A percentile compares a stretch with the other conserved stretches of the same genome.
Evolutionary conservation across 1,140 invertebrate species (phyloP).

Genomic region (Neodiprion pinetum): DNA sequence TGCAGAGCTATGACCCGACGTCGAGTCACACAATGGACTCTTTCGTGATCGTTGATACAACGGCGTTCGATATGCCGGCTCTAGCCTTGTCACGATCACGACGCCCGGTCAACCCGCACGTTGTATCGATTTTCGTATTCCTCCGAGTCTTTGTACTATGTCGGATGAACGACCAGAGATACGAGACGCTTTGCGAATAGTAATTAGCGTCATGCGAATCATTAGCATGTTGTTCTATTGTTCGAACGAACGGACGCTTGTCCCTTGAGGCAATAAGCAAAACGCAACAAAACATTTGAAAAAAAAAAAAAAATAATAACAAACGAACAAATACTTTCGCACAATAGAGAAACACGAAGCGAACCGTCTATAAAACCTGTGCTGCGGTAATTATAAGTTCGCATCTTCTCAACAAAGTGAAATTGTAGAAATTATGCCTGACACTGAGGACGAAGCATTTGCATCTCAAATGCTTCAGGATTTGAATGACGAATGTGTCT

Average conservation of each 20-base stretch:
- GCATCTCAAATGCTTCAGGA: too few relatives aligned
- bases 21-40: neutral
- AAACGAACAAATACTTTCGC: too few relatives aligned
- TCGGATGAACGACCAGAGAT: neutral
- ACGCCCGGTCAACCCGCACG: neutral
- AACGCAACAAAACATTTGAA: too few relatives aligned
- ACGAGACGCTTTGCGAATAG: neutral
- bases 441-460: too few relatives aligned
- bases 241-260: neutral
- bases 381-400: too few relatives aligned
- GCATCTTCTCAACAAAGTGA: too few relatives aligned
- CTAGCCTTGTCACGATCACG: neutral
- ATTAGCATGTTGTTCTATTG: constrained; percentile 1
- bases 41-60: constrained; percentile 2
- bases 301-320: too few relatives aligned
- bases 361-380: too few relatives aligned
- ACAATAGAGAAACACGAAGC: too few relatives aligned
- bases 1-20: neutral
- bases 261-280: neutral
- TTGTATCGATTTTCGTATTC: constrained; percentile 3
- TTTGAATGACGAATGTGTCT: too few relatives aligned
- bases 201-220: constrained; percentile 2
- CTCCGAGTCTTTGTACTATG: neutral
- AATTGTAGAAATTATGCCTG: too few relatives aligned
- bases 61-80: neutral